These are phyloP conservation scores for Epinephelus malabaricus DNA, from an alignment of 2,797 vertebrate species.

Conservation along the genomic window DNA sequence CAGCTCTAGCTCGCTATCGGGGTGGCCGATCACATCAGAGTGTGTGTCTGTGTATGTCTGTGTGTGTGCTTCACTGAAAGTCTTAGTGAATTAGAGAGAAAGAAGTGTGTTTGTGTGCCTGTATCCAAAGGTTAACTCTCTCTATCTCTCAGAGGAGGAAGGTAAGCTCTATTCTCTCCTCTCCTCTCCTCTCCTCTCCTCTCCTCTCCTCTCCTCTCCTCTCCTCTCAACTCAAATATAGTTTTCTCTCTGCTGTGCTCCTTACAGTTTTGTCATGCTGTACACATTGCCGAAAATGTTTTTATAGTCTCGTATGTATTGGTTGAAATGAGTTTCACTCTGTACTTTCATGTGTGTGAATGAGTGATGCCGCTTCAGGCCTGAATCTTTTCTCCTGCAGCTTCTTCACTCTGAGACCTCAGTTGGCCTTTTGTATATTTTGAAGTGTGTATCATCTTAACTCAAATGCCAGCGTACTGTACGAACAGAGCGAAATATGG, in stretches of 20 bases:
- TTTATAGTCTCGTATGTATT: background rate
- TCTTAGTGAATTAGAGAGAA: conserved; percentile 50
- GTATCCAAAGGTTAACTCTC: conserved; percentile 53
- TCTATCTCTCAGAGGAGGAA: conserved; percentile 16
- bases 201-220: conserved; percentile 18
- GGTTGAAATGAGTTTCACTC: conserved; percentile 12
- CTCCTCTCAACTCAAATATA: background rate
- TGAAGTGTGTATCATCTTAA: conserved; percentile 18
- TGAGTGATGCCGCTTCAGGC: conserved; percentile 27
- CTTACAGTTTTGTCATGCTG: conserved; percentile 22
- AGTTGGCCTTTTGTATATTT: conserved; percentile 38
- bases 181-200: conserved; percentile 1
- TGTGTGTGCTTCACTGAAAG: conserved; percentile 38
- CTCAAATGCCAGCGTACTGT: conserved; percentile 43
- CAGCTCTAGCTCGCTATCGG: conserved; percentile 68
- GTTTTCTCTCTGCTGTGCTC: conserved; percentile 6
- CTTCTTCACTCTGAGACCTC: conserved; percentile 19
- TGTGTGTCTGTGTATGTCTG: conserved; percentile 40
- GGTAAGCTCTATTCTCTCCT: conserved; percentile 65
- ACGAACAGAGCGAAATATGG: conserved; percentile 50
- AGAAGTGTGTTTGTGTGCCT: conserved; percentile 59
- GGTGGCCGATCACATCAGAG: conserved; percentile 79
- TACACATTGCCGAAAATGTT: background rate
- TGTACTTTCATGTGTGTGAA: conserved; percentile 1
- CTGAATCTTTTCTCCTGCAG: conserved; percentile 16